Base-by-base conservation (phyloP, 2,113 vertebrate species). In the Gymnarchus niloticus region DNA sequence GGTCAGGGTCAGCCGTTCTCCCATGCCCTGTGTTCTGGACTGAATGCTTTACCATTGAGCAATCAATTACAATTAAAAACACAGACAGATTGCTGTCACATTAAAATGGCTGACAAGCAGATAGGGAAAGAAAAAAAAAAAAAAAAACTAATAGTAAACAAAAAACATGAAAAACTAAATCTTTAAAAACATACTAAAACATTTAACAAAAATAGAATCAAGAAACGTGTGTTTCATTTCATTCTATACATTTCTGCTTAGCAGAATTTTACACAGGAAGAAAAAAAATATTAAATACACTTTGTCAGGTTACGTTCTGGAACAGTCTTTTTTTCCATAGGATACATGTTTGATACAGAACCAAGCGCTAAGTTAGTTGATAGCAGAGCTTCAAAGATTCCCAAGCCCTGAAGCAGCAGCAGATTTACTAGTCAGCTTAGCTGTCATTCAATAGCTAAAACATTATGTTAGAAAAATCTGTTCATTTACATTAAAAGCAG, bases 231-330 rank as follows among this genome's bases (percentile, higher is more conserved):
- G 3, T 80, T 87, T 90, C 83, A 87, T 86, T 80, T 91, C 57
- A 87, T 86, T 89, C 84, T 85, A 87, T 91, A 92, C 88, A 89
- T 87, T 91, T 93, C 93, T 93, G 91, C 92, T 92, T 90, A 56
- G 92, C 92, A 93, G 93, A 92, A 87, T 87, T 85, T 83, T 87
- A 77, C 56, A 89, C 87, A 88, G 3, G 69, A 86, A 83, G 49
- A 52, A 85, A 85, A 85, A 85, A 87, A 87, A 83, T 25, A 85
- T 77, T 85, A 86, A 86, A 85, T 83, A 83, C 85, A 83, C 83
- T 86, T 80, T 56, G 81, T 82, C 46, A 80, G 81, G 33, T 76
- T 76, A 88, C 83, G 54, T 85, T 89, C 83, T 82, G 86, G 73
- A 87, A 86, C 49, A 83, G 85, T 85, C 65, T 87, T 73, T 84